A percentile compares a stretch with the other conserved stretches of the same genome.
phyloP scores from a whole-genome alignment of 2,113 vertebrate species.

The rabbit (Oryctolagus cuniculus) region mOryCun1.1 NC_091432.1:200757501-200758000 shows the following conservation, averaged over 20 bases:
- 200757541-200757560: no score
- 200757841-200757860: conserved; percentile 38
- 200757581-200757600: no score
- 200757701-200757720: no score
- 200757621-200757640: no score
- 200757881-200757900: conserved; percentile 34
- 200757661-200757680: no score
- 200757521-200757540: no score
- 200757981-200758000: fast-evolving
- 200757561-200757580: no score
- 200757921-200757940: background rate
- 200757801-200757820: background rate
- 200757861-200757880: conserved; percentile 35
- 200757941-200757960: background rate
- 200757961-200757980: fast-evolving
- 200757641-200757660: no score
- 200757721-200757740: no score
- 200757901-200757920: background rate
- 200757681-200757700: no score
- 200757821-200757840: background rate
- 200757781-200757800: background rate
- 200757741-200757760: conserved; percentile 12
- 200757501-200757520: no score
- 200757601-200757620: no score
- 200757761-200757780: background rate